phyloP scores from a whole-genome alignment of 2,113 vertebrate genomes.

The Burhinus oedicnemus region DNA sequence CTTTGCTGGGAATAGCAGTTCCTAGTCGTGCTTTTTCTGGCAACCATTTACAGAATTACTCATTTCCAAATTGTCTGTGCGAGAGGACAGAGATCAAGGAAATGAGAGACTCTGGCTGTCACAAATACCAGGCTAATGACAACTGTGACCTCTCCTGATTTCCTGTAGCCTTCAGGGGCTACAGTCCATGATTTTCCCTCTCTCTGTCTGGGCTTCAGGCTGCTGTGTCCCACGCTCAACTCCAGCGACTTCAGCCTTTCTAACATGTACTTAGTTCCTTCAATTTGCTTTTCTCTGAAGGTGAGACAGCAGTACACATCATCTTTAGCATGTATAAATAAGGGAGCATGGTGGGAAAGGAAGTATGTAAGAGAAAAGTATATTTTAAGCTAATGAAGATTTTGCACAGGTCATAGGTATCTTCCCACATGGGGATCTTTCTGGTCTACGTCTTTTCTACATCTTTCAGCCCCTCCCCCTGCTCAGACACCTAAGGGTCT shows the following conservation, averaged over 20 bases:
- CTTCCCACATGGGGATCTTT: background rate
- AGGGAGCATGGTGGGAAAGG: background rate
- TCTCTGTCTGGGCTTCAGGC: background rate
- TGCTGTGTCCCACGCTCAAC: background rate
- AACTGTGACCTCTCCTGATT: background rate
- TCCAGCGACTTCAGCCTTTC: background rate
- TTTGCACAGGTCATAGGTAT: background rate
- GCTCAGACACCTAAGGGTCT: background rate
- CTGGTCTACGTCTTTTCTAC: background rate
- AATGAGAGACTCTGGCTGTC: background rate
- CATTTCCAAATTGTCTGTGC: background rate
- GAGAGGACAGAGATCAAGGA: background rate
- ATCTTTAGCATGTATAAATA: background rate
- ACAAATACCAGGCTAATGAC: background rate
- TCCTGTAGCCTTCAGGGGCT: background rate
- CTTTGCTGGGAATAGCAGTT: background rate
- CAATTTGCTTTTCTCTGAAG: background rate
- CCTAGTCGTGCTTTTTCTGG: background rate
- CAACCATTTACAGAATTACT: background rate
- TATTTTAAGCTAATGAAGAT: background rate
- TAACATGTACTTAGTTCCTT: background rate
- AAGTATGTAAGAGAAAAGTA: background rate
- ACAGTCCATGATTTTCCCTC: background rate
- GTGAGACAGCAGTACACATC: background rate
- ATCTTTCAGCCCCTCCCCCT: background rate